Evolutionary conservation across 2,113 vertebrate genomes (phyloP).

Genomic region (Ovis aries): ARS-UI_Ramb_v3.0 NC_056058.1:54144501-54145000

Average conservation of each 20-base stretch:
- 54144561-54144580: neutral
- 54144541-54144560: neutral
- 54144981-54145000: neutral
- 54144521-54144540: neutral
- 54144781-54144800: neutral
- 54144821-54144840: neutral
- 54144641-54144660: neutral
- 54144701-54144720: neutral
- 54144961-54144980: neutral
- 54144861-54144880: neutral
- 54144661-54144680: neutral
- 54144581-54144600: neutral
- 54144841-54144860: neutral
- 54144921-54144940: fast-evolving
- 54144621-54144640: neutral
- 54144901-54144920: neutral
- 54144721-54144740: neutral
- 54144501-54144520: neutral
- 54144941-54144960: neutral
- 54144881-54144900: neutral
- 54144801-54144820: neutral
- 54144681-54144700: neutral
- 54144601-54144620: neutral
- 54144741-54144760: neutral
- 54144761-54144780: neutral